Percentiles rank a stretch among this genome's conserved stretches.
These are phyloP conservation scores for Hippoglossus stenolepis DNA, from an alignment of 2,113 vertebrate genomes.

Conservation along the genomic window DNA sequence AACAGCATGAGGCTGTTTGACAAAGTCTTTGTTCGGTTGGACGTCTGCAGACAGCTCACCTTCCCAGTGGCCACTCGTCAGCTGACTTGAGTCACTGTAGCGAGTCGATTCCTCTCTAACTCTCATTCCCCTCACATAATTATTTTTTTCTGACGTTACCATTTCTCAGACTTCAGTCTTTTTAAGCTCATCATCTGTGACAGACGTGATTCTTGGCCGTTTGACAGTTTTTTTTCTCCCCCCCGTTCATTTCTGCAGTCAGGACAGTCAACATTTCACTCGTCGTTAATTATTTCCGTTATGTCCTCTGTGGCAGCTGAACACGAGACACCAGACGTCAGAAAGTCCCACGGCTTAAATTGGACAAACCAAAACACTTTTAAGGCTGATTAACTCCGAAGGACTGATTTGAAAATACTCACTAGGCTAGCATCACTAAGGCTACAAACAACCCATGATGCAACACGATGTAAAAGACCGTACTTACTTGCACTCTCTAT, in stretches of 20 bases:
- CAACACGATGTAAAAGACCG: neutral
- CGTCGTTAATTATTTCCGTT: neutral
- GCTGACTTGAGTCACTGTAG: neutral
- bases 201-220: neutral
- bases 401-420: neutral
- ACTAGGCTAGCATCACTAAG: neutral
- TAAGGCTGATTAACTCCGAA: neutral
- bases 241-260: neutral
- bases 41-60: neutral
- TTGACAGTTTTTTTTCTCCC: neutral
- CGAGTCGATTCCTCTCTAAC: neutral
- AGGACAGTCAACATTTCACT: neutral
- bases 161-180: neutral
- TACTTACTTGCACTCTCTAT: neutral
- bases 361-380: neutral
- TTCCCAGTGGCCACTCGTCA: neutral
- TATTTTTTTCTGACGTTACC: neutral
- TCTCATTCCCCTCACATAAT: neutral
- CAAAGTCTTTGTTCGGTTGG: neutral
- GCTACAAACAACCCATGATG: conserved; percentile 1
- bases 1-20: neutral
- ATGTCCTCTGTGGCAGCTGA: neutral
- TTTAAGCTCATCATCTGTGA: neutral
- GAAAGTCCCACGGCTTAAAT: neutral
- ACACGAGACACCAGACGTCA: neutral